phyloP scores from a whole-genome alignment of 2,888 invertebrate genomes.

The Timema cristinae region DNA sequence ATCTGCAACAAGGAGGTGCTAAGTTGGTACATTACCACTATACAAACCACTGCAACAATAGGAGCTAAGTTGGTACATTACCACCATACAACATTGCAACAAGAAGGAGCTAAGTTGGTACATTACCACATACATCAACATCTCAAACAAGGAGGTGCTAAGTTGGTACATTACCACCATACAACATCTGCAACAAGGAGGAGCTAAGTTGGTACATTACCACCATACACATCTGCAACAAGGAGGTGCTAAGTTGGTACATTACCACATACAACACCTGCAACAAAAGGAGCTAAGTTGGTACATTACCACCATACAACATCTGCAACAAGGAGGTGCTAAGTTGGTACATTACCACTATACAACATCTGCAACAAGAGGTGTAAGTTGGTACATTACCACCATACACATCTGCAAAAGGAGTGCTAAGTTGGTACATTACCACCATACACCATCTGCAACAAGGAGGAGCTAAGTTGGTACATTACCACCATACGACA shows the following conservation, averaged over 20 bases:
- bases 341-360: slow-evolving; percentile 22
- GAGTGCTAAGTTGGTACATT: neutral
- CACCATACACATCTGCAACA: slow-evolving; percentile 75
- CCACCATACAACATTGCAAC: slow-evolving; percentile 71
- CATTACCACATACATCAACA: slow-evolving; percentile 67
- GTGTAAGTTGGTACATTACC: slow-evolving; percentile 34
- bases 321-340: slow-evolving; percentile 52
- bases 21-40: neutral
- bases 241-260: neutral
- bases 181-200: slow-evolving; percentile 62
- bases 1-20: slow-evolving; percentile 52
- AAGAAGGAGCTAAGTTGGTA: slow-evolving; percentile 3
- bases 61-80: neutral
- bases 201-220: neutral
- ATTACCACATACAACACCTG: slow-evolving; percentile 72
- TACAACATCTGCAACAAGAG: slow-evolving; percentile 66
- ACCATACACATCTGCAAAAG: slow-evolving; percentile 73
- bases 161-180: slow-evolving; percentile 51
- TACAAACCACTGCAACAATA: slow-evolving; percentile 50
- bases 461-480: slow-evolving; percentile 24
- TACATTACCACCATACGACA: slow-evolving; percentile 64
- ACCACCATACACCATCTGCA: slow-evolving; percentile 74
- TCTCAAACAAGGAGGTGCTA: slow-evolving; percentile 48
- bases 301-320: slow-evolving; percentile 61
- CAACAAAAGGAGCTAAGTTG: slow-evolving; percentile 28